These are phyloP conservation scores for Onychomys arenicola DNA, from an alignment of 2,797 vertebrate species.

Conservation along the genomic window DNA sequence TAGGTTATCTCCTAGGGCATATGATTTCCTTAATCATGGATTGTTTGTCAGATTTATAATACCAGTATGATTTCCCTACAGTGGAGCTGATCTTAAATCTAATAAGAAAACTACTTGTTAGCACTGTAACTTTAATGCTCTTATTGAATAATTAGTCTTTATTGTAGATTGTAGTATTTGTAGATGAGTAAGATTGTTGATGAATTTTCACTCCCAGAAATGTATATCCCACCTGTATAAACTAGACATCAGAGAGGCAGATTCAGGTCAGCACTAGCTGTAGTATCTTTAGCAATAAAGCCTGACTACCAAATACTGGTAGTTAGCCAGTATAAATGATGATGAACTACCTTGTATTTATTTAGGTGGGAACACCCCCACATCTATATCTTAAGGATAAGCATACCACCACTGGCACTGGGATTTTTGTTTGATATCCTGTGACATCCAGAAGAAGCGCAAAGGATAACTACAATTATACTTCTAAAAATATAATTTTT, in stretches of 20 bases:
- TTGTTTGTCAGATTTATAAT: neutral
- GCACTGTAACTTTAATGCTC: neutral
- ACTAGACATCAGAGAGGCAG: neutral
- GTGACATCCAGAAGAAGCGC: neutral
- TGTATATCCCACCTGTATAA: neutral
- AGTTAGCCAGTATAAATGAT: neutral
- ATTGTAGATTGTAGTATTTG: neutral
- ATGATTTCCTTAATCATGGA: neutral
- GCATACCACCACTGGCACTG: neutral
- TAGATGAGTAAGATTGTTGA: neutral
- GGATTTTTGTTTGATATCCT: neutral
- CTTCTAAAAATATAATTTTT: neutral
- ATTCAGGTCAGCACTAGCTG: neutral
- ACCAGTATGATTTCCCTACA: neutral
- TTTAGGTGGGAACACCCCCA: neutral
- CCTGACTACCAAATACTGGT: neutral
- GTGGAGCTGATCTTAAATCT: neutral
- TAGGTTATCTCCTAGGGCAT: neutral
- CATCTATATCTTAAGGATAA: neutral
- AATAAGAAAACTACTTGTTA: neutral
- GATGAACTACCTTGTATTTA: neutral
- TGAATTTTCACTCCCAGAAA: neutral
- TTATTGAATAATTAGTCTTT: too few species aligned
- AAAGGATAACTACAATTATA: neutral
- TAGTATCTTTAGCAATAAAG: neutral